These are phyloP conservation scores for Ceratina calcarata DNA, from an alignment of 1,140 invertebrate genomes.

Conservation along the genomic window DNA sequence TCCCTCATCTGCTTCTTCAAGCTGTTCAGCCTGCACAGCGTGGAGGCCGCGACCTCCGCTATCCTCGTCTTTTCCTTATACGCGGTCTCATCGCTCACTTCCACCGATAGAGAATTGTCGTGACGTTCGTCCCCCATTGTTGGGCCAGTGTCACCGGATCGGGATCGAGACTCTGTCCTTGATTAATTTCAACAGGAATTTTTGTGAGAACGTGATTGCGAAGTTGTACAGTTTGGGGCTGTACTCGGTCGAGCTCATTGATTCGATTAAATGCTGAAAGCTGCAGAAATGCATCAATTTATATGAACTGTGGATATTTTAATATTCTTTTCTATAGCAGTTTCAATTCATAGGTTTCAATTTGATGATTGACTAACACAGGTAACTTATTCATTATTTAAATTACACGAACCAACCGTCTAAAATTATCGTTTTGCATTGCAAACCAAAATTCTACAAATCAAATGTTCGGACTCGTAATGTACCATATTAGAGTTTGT, in stretches of 20 bases:
- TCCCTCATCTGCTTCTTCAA: slow-evolving; percentile 58
- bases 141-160: not conserved
- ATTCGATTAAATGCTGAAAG: slow-evolving; percentile 5
- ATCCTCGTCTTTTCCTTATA: slow-evolving; percentile 48
- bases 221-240: not conserved
- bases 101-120: slow-evolving; percentile 33
- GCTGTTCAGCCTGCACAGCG: slow-evolving; percentile 50
- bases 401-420: no score
- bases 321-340: no score
- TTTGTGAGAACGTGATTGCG: not conserved
- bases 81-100: slow-evolving; percentile 5
- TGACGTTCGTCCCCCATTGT: slow-evolving; percentile 29
- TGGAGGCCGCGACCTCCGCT: slow-evolving; percentile 41
- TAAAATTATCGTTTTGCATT: no score
- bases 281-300: not conserved
- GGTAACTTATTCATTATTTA: no score
- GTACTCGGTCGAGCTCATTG: not conserved
- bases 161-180: not conserved
- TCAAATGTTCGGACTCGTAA: no score
- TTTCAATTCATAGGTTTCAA: no score
- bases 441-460: no score
- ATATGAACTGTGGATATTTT: not conserved
- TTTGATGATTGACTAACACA: no score
- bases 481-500: no score
- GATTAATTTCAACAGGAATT: slow-evolving; percentile 7